Base-by-base conservation (phyloP, 2,888 invertebrate species). In the Bombyx huttoni region DNA sequence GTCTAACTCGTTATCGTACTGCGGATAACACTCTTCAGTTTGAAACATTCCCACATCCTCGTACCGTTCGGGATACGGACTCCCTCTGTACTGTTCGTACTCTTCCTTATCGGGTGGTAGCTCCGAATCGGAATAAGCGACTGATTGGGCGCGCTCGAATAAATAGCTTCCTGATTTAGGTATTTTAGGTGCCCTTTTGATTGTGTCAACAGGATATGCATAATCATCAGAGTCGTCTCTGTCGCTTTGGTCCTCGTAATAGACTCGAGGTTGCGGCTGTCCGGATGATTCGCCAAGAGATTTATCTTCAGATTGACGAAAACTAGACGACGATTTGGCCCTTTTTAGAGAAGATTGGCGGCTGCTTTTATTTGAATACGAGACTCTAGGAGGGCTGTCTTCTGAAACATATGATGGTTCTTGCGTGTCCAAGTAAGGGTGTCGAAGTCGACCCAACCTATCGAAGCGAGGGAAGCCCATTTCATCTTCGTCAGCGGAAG, bases 401-500 rank as follows among this genome's bases (percentile, higher is more conserved):
- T 90, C 91, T 45, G 89, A 82, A 34, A 82, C 79, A 54, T 82
- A 88, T 1, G 78, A 66, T 34, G 87, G 85, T 61, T 89, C 86
- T 58, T 89, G 89, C 8, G 87, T 78, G 59, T 89, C 88, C 1
- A 89, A 78, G 56, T 89, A 89, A 0, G 89, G 89, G 65, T 89
- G 89, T 49, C 89, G 81, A 53, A 89, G 68, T 54, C 91, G 90
- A 47, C 91, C 89, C 46, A 91, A 64, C 48, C 91, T 87, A 68
- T 91, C 91, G 57, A 91, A 91, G 45, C 90, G 79, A 13, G 91
- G 91, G 58, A 91, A 91, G 13, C 91, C 91, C 91, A 91, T 91
- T 78, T 91, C 91, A 62, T 91, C 91, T 52, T 91, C 91, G 65
- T 91, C 91, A 49, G 91, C 91, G 7, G 90, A 90, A 61, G 91